phyloP scores from a whole-genome alignment of 2,113 vertebrate species.

The Hyla sarda region DNA sequence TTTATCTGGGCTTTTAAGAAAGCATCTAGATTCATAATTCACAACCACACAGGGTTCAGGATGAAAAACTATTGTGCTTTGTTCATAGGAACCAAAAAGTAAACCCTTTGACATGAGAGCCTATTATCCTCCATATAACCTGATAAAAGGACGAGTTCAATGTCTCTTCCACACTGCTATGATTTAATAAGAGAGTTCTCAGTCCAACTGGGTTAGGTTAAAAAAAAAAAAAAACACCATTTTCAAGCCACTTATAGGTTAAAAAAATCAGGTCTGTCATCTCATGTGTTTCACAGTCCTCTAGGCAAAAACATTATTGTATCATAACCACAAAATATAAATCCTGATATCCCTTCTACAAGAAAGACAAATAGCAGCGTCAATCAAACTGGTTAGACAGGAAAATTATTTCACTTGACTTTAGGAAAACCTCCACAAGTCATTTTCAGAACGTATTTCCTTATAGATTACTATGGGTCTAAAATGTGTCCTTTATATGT shows the following conservation, averaged over 20 bases:
- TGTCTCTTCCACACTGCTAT: background rate
- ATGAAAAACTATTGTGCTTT: background rate
- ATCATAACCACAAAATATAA: background rate
- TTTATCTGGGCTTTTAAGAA: background rate
- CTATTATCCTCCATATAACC: background rate
- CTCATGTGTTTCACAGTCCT: background rate
- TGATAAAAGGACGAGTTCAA: background rate
- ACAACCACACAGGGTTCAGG: background rate
- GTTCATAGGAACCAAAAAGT: background rate
- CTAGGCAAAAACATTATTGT: background rate
- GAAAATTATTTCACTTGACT: background rate
- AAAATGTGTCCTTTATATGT: background rate
- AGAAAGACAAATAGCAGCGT: background rate
- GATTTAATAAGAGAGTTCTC: constrained; percentile 11
- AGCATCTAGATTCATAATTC: background rate
- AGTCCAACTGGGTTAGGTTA: background rate
- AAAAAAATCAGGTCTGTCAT: constrained; percentile 33
- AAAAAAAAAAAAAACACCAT: too few species aligned
- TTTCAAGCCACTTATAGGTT: constrained; percentile 26
- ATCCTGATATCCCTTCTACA: background rate
- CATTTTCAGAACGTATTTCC: background rate
- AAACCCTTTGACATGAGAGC: background rate
- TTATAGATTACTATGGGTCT: background rate
- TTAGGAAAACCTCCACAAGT: background rate
- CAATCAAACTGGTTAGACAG: background rate